Percentiles rank a stretch among this genome's conserved stretches.
phyloP scores from a whole-genome alignment of 2,888 invertebrate genomes.

The Orchestes rusci region DNA sequence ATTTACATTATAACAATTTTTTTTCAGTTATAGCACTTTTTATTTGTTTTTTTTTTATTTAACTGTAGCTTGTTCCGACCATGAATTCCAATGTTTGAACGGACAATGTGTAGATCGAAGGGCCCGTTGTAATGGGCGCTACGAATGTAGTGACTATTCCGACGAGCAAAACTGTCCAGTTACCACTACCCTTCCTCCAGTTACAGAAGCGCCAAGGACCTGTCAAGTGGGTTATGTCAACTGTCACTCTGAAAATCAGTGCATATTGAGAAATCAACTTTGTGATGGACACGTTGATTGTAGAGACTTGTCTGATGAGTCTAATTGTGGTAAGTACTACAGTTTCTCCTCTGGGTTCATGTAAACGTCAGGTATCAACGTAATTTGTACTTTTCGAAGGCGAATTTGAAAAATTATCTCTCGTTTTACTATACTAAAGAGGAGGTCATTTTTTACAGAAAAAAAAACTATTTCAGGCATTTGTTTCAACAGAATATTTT shows the following conservation, averaged over 20 bases:
- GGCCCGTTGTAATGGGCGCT: conserved; percentile 52
- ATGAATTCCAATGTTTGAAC: conserved; percentile 62
- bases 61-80: conserved; percentile 53
- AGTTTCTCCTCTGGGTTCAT: too few species aligned
- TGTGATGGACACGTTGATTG: conserved; percentile 75
- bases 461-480: too few species aligned
- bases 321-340: conserved; percentile 59
- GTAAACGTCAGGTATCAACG: too few species aligned
- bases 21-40: conserved; percentile 20
- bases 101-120: conserved; percentile 50
- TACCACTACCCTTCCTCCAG: conserved; percentile 36
- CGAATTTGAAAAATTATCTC: too few species aligned
- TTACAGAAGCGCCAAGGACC: conserved; percentile 26
- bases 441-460: too few species aligned
- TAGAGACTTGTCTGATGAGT: conserved; percentile 78
- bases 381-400: too few species aligned
- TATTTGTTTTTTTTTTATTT: conserved; percentile 8
- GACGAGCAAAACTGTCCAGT: conserved; percentile 51
- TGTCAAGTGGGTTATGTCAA: conserved; percentile 42
- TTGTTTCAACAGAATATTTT: too few species aligned
- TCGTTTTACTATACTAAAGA: too few species aligned
- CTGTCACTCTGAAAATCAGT: conserved; percentile 46
- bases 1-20: too few species aligned
- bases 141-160: conserved; percentile 54
- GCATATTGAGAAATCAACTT: conserved; percentile 51